A percentile compares a stretch with the other conserved stretches of the same genome.
These are phyloP conservation scores for Corythornis vintsioides DNA, from an alignment of 2,113 vertebrate genomes.

Conservation along the genomic window DNA sequence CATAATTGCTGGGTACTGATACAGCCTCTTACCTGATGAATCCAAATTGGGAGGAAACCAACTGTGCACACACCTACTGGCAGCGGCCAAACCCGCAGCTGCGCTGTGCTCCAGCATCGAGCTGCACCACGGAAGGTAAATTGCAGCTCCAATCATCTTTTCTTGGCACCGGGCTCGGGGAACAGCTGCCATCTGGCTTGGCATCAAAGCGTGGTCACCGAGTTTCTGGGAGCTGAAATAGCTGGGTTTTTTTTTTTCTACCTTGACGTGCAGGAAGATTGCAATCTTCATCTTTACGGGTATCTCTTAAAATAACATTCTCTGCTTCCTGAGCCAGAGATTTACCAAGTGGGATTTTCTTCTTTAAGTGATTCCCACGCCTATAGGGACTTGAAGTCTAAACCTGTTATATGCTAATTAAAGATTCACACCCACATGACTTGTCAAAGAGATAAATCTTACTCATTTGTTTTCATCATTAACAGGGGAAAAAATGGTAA, in stretches of 20 bases:
- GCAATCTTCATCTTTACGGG: conserved; percentile 71
- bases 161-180: conserved; percentile 72
- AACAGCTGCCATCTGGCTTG: conserved; percentile 81
- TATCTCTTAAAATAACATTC: conserved; percentile 70
- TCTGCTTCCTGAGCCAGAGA: conserved; percentile 61
- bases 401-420: conserved; percentile 80
- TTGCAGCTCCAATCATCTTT: conserved; percentile 79
- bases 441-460: conserved; percentile 74
- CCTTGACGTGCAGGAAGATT: conserved; percentile 62
- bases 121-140: conserved; percentile 85
- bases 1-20: conserved; percentile 99
- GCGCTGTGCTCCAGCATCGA: conserved; percentile 72
- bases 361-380: conserved; percentile 74
- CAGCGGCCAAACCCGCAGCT: conserved; percentile 94
- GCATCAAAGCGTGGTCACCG: conserved; percentile 80
- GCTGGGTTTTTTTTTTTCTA: conserved; percentile 60
- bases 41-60: conserved; percentile 84
- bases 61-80: conserved; percentile 81
- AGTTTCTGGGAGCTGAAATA: conserved; percentile 77
- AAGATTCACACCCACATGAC: conserved; percentile 76
- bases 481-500: conserved; percentile 37
- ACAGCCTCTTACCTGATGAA: conserved; percentile 94
- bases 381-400: conserved; percentile 74
- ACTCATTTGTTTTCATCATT: conserved; percentile 71
- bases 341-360: conserved; percentile 67